Conservation (phyloP, 2,113 vertebrate genomes). For the Psammodynastes pulverulentus region DNA sequence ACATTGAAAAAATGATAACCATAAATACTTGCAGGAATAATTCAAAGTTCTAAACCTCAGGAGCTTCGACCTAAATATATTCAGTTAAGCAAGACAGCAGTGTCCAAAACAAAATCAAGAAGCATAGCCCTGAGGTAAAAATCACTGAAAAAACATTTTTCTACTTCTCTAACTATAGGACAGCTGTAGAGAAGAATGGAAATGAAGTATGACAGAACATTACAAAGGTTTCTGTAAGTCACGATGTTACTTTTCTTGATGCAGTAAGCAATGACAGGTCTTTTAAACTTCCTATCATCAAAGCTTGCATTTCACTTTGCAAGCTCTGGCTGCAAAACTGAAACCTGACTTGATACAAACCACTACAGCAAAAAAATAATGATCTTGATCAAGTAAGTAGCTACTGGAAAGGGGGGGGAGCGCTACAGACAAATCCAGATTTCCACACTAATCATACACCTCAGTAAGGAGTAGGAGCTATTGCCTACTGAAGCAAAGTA, state of each 20-base stretch:
- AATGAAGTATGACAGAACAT: neutral
- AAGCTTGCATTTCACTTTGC: neutral
- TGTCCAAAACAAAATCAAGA: neutral
- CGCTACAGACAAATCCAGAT: slow-evolving; percentile 12
- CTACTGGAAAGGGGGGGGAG: accelerated
- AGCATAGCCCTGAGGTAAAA: neutral
- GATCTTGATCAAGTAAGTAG: neutral
- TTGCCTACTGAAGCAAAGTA: slow-evolving; percentile 4
- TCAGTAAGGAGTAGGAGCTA: slow-evolving; percentile 11
- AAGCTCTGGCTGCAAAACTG: neutral
- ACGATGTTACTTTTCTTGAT: neutral
- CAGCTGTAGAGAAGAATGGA: neutral
- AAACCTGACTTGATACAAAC: neutral
- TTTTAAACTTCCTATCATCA: neutral
- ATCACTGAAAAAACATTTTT: neutral
- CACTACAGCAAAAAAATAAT: neutral
- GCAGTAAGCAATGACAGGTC: neutral
- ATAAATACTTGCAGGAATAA: neutral
- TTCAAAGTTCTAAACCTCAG: neutral
- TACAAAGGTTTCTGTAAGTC: neutral
- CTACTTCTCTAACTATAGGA: neutral
- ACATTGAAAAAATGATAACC: neutral
- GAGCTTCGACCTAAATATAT: neutral
- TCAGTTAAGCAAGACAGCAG: neutral
- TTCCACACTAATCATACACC: neutral